Conservation (phyloP, 2,888 invertebrate genomes). For the Hermaeophaga mercurialis region DNA sequence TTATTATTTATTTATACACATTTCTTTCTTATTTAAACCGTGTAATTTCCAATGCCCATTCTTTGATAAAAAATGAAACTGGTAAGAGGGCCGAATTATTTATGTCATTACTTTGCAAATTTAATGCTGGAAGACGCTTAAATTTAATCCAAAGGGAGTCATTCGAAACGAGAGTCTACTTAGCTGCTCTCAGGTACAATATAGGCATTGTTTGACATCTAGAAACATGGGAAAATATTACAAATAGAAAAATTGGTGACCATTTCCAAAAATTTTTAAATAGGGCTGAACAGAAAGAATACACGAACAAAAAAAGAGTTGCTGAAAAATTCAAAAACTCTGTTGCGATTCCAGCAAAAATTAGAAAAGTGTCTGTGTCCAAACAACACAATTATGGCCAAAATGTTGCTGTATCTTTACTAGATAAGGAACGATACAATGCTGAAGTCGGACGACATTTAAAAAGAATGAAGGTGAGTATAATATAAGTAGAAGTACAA, state of each 20-base stretch:
- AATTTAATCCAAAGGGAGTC: constrained; percentile 10
- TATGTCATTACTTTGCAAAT: constrained; percentile 5
- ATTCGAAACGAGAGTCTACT: not conserved
- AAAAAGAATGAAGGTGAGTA: too few relatives aligned
- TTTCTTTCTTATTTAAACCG: not conserved
- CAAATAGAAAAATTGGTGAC: not conserved
- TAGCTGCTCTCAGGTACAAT: not conserved
- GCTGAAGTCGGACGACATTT: too few relatives aligned
- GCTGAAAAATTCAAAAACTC: too few relatives aligned
- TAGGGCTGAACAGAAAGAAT: not conserved
- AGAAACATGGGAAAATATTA: not conserved
- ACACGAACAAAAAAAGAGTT: too few relatives aligned
- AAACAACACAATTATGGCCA: not conserved
- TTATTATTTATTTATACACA: not conserved
- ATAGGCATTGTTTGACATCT: not conserved
- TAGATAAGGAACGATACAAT: not conserved
- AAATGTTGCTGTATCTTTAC: not conserved
- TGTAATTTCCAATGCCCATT: not conserved
- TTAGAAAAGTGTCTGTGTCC: not conserved
- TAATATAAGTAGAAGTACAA: too few relatives aligned
- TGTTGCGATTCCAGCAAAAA: too few relatives aligned
- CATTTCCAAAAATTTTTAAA: not conserved
- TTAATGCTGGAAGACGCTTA: constrained; percentile 10
- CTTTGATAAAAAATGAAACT: not conserved
- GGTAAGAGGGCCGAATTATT: constrained; percentile 3